Percentiles rank a stretch among this genome's conserved stretches.
phyloP scores from a whole-genome alignment of 2,113 vertebrate species.

The Urocolius indicus region DNA sequence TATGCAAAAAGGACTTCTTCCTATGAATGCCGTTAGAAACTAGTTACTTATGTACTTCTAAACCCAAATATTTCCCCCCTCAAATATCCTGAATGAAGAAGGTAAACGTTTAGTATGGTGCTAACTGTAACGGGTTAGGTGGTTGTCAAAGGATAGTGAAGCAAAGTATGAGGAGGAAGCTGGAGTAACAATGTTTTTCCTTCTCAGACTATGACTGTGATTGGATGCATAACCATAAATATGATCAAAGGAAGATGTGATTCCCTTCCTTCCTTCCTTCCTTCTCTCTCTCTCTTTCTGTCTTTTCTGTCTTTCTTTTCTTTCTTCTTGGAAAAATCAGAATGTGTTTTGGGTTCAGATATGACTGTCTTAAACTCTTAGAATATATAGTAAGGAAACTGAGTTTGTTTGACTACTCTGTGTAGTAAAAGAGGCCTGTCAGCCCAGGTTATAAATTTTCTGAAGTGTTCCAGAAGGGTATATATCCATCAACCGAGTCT shows the following conservation, averaged over 20 bases:
- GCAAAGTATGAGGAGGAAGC: not conserved
- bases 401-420: not conserved
- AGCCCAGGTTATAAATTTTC: not conserved
- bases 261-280: no score
- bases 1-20: not conserved
- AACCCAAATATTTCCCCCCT: not conserved
- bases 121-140: not conserved
- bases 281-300: no score
- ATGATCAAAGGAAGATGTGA: not conserved
- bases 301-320: no score
- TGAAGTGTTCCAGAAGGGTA: not conserved
- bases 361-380: not conserved
- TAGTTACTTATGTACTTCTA: not conserved
- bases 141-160: not conserved
- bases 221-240: not conserved
- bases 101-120: not conserved
- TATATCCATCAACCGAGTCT: not conserved
- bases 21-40: not conserved
- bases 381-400: not conserved
- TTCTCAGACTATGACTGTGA: not conserved
- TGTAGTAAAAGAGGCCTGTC: not conserved
- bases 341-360: not conserved
- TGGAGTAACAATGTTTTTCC: not conserved
- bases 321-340: not conserved
- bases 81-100: not conserved